Evolutionary conservation across 2,888 invertebrate species (phyloP).

Genomic region (Octodonta nipae): DNA sequence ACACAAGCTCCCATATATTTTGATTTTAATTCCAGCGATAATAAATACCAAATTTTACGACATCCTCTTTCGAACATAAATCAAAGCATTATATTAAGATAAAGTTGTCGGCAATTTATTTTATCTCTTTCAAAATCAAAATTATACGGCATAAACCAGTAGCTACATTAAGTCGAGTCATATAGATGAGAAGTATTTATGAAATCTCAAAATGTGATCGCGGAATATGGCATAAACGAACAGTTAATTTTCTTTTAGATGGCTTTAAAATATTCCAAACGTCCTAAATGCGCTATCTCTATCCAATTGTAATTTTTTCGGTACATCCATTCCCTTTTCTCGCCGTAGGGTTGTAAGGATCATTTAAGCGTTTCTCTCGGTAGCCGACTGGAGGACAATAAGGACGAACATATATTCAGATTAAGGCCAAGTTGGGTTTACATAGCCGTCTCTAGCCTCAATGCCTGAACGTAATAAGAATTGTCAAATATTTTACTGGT

Average conservation of each 20-base stretch:
- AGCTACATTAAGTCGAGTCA: slow-evolving; percentile 23
- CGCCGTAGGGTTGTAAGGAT: slow-evolving; percentile 10
- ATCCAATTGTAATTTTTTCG: neutral
- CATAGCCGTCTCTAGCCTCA: slow-evolving; percentile 27
- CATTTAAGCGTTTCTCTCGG: slow-evolving; percentile 24
- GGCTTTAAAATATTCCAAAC: neutral
- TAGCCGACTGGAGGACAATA: slow-evolving; percentile 30
- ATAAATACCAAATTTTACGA: no score
- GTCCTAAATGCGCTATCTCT: neutral
- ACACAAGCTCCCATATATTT: no score
- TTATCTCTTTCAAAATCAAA: slow-evolving; percentile 30
- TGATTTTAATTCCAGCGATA: no score
- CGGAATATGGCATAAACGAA: slow-evolving; percentile 28
- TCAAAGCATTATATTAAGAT: slow-evolving; percentile 25
- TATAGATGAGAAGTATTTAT: slow-evolving; percentile 25
- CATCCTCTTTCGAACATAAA: slow-evolving; percentile 14
- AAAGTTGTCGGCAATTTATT: slow-evolving; percentile 28
- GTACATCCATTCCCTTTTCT: slow-evolving; percentile 1
- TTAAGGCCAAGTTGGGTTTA: slow-evolving; percentile 32
- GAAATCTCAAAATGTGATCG: slow-evolving; percentile 30
- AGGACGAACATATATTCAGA: slow-evolving; percentile 35
- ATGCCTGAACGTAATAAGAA: slow-evolving; percentile 31
- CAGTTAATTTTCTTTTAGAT: slow-evolving; percentile 28
- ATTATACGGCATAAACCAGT: slow-evolving; percentile 30
- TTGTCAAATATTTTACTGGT: slow-evolving; percentile 34